These are phyloP conservation scores for Sweltsa coloradensis DNA, from an alignment of 1,140 invertebrate species.

Conservation along the genomic window DNA sequence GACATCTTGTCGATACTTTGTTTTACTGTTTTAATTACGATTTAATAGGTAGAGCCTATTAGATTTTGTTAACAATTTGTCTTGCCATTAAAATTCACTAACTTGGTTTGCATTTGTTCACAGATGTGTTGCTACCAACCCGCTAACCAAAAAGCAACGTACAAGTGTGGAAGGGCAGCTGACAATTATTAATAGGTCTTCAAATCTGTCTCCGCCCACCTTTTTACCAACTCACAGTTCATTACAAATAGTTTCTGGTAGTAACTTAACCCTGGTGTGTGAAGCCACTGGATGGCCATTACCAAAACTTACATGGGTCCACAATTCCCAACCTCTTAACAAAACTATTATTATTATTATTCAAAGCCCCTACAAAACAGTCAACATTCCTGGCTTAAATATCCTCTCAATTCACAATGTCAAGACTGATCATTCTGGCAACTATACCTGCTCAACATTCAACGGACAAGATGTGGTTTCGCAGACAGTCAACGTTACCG, in stretches of 20 bases:
- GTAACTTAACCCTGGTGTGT: constrained; percentile 36
- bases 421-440: constrained; percentile 34
- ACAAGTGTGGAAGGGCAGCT: constrained; percentile 36
- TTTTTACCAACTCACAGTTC: constrained; percentile 21
- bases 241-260: no score
- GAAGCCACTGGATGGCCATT: constrained; percentile 39
- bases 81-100: no score
- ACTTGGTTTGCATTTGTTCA: constrained; percentile 10
- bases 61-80: no score
- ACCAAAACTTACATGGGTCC: constrained; percentile 41
- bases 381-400: constrained; percentile 21
- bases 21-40: no score
- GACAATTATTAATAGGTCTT: constrained; percentile 27
- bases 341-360: constrained; percentile 9
- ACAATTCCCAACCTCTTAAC: constrained; percentile 29
- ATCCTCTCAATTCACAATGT: constrained; percentile 34
- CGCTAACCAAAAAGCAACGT: constrained; percentile 34
- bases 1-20: no score
- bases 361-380: no score
- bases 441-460: constrained; percentile 41
- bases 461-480: constrained; percentile 19
- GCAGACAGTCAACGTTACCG: constrained; percentile 38
- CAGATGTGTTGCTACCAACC: constrained; percentile 34
- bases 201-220: constrained; percentile 17
- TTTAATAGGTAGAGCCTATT: no score